Base-by-base conservation (phyloP, 2,797 vertebrate genomes). In the Alosa sapidissima region DNA sequence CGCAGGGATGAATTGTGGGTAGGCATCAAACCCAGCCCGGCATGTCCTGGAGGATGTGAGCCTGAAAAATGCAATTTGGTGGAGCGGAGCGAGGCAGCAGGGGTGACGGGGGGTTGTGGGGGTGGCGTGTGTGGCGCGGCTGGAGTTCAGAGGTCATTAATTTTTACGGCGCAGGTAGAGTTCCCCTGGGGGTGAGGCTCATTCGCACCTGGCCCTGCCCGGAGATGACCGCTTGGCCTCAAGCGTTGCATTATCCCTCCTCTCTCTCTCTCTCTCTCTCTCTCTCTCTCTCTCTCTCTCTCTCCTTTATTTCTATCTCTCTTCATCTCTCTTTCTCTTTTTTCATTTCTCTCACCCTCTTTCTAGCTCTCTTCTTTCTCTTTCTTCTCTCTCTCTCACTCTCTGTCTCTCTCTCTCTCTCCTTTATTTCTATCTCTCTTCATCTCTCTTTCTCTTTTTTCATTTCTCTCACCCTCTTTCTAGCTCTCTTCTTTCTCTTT, bases 111-210 rank as follows among this genome's bases (percentile, higher is more conserved):
- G 60, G 24, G 62, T 3, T 8, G 60, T 1, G n/a, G 60, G 28
- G 13, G 68, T 16, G 28, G 11, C 11, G 33, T 2, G 65, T 13
- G 60, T 75, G 68, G 68, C 94, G 36, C 33, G 68, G 24, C 68
- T 75, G 95, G 95, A 92, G 94, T 97, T 97, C 97, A 96, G 95
- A 97, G 96, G 96, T 98, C 97, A 96, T 98, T 97, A 97, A 97
- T 97, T 97, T 97, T 97, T 97, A 97, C 96, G 95, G 95, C 93
- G 88, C 94, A 96, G 95, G 96, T 97, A 96, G 95, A 75, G 68
- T 75, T 97, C 96, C 97, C 94, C 95, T 94, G 95, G 94, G 95
- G 95, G 94, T 95, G 95, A 94, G 94, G 83, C 88, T 95, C 95
- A 95, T 95, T 95, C 95, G 95, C 93, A 96, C 94, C 91, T 91